Conservation (phyloP, 1,140 invertebrate species). For the Lineus longissimus region DNA sequence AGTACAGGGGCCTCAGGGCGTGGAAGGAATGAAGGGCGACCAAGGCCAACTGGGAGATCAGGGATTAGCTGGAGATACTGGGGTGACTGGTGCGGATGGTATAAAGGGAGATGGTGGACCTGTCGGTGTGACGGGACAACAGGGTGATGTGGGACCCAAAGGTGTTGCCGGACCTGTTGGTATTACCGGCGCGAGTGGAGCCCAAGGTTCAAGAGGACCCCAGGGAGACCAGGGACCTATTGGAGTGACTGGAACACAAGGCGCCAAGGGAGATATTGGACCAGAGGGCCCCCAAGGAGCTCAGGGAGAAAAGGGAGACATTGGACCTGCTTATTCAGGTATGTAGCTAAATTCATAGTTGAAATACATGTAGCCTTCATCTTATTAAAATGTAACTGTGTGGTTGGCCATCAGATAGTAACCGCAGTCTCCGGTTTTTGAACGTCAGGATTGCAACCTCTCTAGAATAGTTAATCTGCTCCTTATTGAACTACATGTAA, state of each 20-base stretch:
- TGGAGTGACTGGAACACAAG: constrained; percentile 3
- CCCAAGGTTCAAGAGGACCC: background rate
- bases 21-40: background rate
- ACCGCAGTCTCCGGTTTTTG: no score
- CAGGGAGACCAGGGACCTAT: background rate
- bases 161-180: background rate
- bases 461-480: no score
- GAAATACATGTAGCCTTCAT: no score
- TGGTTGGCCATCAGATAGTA: no score
- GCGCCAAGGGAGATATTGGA: background rate
- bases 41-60: constrained; percentile 3
- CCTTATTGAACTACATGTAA: no score
- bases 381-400: no score
- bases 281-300: no score
- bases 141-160: background rate
- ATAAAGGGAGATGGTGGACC: constrained; percentile 3
- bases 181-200: background rate
- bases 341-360: no score
- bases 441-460: no score
- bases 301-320: no score
- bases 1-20: constrained; percentile 5
- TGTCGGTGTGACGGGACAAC: constrained; percentile 5
- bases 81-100: constrained; percentile 5
- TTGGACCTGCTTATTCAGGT: no score
- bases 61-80: constrained; percentile 8